These are phyloP conservation scores for Caenorhabditis sinica DNA, from an alignment of 2,888 invertebrate species.

Conservation along the genomic window DNA sequence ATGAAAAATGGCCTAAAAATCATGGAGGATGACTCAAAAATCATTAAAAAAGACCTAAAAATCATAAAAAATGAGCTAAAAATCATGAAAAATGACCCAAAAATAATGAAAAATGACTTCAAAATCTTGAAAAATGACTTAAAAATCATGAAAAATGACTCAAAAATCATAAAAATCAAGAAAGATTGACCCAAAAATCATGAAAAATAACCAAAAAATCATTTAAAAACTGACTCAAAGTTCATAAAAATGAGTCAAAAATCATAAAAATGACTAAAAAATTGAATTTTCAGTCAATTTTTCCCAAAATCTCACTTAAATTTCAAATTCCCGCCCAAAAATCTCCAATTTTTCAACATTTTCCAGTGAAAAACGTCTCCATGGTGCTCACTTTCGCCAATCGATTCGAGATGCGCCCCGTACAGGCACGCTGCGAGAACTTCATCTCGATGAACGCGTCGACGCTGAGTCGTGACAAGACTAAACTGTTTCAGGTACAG, in stretches of 20 bases:
- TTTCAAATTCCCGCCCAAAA: neutral
- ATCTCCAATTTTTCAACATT: constrained; percentile 54
- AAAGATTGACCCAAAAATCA: neutral
- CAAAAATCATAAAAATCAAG: neutral
- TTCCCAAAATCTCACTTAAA: neutral
- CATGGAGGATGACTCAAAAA: too few relatives aligned
- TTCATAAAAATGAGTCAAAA: neutral
- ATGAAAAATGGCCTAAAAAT: neutral
- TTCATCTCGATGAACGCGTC: constrained; percentile 73
- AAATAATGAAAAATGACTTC: too few relatives aligned
- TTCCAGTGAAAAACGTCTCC: constrained; percentile 74
- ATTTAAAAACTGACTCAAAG: too few relatives aligned
- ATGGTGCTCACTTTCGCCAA: constrained; percentile 75
- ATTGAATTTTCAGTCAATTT: neutral
- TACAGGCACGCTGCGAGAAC: constrained; percentile 77
- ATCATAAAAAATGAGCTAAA: neutral
- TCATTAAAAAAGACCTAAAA: neutral
- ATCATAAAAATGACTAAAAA: neutral
- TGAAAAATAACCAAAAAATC: too few relatives aligned
- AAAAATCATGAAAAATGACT: neutral
- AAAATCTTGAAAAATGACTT: neutral
- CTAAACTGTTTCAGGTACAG: constrained; percentile 76
- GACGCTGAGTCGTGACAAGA: constrained; percentile 73
- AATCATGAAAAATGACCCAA: too few relatives aligned
- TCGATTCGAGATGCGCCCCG: constrained; percentile 76